Evolutionary conservation across 2,797 vertebrate species (phyloP).

Genomic region (Cheirogaleus major): DNA sequence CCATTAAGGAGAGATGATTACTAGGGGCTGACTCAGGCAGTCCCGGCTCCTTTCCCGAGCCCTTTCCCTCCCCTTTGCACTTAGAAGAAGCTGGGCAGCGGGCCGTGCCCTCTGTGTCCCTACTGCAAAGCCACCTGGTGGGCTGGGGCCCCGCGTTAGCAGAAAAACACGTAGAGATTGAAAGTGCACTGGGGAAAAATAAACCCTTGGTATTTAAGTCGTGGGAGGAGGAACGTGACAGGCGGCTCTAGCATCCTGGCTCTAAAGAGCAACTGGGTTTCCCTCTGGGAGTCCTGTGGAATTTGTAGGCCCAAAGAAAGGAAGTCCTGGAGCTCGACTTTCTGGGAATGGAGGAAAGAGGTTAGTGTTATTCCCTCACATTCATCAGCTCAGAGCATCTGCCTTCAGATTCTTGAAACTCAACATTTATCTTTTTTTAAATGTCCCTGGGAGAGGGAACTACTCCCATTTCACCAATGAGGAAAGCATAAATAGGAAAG

Average conservation of each 20-base stretch:
- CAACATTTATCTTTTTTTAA: slow-evolving; percentile 25
- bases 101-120: background rate
- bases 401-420: background rate
- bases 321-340: background rate
- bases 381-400: background rate
- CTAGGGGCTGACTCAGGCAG: background rate
- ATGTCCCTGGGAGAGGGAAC: background rate
- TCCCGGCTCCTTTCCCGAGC: background rate
- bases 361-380: background rate
- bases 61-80: background rate
- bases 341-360: background rate
- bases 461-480: slow-evolving; percentile 1
- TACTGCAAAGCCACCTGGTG: background rate
- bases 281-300: background rate
- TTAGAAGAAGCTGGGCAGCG: background rate
- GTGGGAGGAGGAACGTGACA: background rate
- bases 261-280: background rate
- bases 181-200: background rate
- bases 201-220: background rate
- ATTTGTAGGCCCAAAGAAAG: background rate
- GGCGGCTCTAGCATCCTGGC: background rate
- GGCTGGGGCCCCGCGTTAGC: fast-evolving
- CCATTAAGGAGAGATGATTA: slow-evolving; percentile 29
- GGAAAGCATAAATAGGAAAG: slow-evolving; percentile 35
- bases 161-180: background rate